These are phyloP conservation scores for Hydractinia symbiolongicarpus DNA, from an alignment of 30 jellyfish, hydroid and myxozoan species.

Conservation along the genomic window DNA sequence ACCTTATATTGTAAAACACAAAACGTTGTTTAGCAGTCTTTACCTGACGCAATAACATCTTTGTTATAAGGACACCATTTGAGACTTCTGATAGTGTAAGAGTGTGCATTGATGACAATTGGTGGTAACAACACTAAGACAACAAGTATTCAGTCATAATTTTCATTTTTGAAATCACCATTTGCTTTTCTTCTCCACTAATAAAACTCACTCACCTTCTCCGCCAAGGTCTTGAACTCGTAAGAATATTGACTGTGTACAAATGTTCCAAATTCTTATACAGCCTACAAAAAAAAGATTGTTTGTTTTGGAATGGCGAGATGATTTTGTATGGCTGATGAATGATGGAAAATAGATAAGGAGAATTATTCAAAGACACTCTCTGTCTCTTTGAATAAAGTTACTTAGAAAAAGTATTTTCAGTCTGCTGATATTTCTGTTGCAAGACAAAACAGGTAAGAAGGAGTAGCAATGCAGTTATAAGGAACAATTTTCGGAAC, in stretches of 20 bases:
- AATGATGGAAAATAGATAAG: too few species aligned
- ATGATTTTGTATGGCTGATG: too few species aligned
- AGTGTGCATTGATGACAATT: slow-evolving; percentile 42
- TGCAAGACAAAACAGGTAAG: too few species aligned
- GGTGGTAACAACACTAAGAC: slow-evolving; percentile 48
- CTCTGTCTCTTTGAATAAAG: too few species aligned
- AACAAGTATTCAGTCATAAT: neutral
- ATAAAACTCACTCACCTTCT: neutral
- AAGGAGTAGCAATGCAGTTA: too few species aligned
- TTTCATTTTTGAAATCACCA: neutral
- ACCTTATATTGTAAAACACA: neutral
- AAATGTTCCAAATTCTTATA: slow-evolving; percentile 53
- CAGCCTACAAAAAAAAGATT: slow-evolving; percentile 34
- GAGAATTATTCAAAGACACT: too few species aligned
- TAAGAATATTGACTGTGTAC: slow-evolving; percentile 32
- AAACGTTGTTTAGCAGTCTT: neutral
- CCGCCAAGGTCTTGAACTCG: neutral
- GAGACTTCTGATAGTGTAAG: slow-evolving; percentile 26
- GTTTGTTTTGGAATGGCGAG: too few species aligned
- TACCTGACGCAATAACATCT: slow-evolving; percentile 56
- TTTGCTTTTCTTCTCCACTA: neutral
- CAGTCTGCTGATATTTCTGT: too few species aligned
- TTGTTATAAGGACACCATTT: slow-evolving; percentile 57
- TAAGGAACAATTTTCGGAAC: too few species aligned
- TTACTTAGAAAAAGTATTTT: too few species aligned